These are phyloP conservation scores for Meles meles DNA, from an alignment of 2,113 vertebrate species.

Conservation along the genomic window DNA sequence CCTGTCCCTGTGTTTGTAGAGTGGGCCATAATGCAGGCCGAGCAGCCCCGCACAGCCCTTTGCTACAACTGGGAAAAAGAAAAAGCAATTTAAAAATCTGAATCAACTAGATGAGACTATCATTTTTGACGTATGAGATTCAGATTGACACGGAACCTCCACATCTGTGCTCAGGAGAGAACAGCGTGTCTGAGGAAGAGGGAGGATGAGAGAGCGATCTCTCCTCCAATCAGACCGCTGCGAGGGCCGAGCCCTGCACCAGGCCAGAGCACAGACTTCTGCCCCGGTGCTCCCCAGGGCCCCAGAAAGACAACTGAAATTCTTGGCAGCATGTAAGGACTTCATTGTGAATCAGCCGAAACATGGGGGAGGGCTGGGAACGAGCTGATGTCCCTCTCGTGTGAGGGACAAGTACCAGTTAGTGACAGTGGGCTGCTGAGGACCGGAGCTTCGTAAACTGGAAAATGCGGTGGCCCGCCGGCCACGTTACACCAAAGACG, in stretches of 20 bases:
- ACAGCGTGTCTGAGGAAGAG: not conserved
- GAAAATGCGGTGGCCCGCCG: rapidly evolving
- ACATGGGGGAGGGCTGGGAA: not conserved
- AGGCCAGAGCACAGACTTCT: not conserved
- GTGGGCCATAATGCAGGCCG: not conserved
- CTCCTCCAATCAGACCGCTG: not conserved
- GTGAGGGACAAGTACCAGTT: not conserved
- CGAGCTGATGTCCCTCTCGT: rapidly evolving
- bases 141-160: not conserved
- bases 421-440: not conserved
- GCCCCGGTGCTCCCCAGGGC: too few relatives aligned
- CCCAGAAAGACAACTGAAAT: not conserved
- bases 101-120: not conserved
- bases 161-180: not conserved
- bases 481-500: rapidly evolving
- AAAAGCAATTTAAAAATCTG: not conserved
- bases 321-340: not conserved
- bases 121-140: not conserved
- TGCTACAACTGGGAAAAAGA: not conserved
- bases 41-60: not conserved
- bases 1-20: not conserved
- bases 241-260: not conserved
- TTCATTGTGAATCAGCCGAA: not conserved
- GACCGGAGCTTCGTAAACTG: rapidly evolving
- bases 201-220: not conserved